Percentiles rank a stretch among this genome's conserved stretches.
Evolutionary conservation across 2,888 invertebrate species (phyloP).

Genomic region (Physocephala rufipes): DNA sequence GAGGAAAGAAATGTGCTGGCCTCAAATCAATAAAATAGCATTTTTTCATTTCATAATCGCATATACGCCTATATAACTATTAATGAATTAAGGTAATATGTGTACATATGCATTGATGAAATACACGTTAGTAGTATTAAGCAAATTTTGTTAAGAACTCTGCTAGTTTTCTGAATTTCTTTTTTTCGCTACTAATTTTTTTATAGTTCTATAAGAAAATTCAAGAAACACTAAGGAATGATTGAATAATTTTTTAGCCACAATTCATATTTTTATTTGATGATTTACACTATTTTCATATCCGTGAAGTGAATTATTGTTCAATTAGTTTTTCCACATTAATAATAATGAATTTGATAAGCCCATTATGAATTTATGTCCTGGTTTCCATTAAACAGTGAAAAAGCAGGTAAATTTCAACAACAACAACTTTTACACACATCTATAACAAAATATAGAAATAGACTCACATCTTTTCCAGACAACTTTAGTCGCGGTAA

Average conservation of each 20-base stretch:
- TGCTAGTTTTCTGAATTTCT: neutral
- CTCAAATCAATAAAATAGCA: neutral
- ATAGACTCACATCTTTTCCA: slow-evolving; percentile 66
- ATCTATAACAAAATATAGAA: neutral
- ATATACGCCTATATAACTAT: too few relatives aligned
- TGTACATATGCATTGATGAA: too few relatives aligned
- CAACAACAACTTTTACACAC: neutral
- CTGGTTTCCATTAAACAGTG: too few relatives aligned
- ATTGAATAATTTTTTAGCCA: slow-evolving; percentile 12
- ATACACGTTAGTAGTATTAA: too few relatives aligned
- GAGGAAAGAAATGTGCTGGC: neutral
- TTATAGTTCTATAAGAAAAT: slow-evolving; percentile 7
- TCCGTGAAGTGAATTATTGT: too few relatives aligned
- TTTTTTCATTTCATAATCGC: neutral
- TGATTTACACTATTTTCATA: neutral
- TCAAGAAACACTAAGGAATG: slow-evolving; percentile 14
- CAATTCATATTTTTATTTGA: slow-evolving; percentile 11
- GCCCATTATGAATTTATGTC: too few relatives aligned
- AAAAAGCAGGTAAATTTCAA: neutral
- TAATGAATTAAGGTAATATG: too few relatives aligned
- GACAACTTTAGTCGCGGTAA: slow-evolving; percentile 67
- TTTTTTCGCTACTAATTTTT: neutral
- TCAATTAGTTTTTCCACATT: too few relatives aligned
- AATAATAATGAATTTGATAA: too few relatives aligned
- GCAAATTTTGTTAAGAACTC: neutral